Base-by-base conservation (phyloP, 2,797 vertebrate genomes). In the Lerista edwardsae region DNA sequence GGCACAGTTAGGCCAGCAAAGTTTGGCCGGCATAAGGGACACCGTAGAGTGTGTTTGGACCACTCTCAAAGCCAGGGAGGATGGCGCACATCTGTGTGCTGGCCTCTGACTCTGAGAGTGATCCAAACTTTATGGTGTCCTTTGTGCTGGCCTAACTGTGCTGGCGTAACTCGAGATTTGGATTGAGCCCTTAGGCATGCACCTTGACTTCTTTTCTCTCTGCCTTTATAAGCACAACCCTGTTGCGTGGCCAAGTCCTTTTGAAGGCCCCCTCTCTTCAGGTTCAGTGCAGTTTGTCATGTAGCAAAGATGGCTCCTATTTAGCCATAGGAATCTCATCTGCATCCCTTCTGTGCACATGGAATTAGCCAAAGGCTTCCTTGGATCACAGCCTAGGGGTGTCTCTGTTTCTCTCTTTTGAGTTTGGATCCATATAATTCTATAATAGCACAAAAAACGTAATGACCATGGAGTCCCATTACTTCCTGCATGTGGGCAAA, bases 121-220 rank as follows among this genome's bases (percentile, higher is more conserved):
- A n/a, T n/a, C n/a, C n/a, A n/a, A n/a, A n/a, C n/a, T n/a, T n/a
- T n/a, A n/a, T n/a, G n/a, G n/a, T n/a, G n/a, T n/a, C n/a, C n/a
- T n/a, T n/a, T n/a, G n/a, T n/a, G n/a, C n/a, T n/a, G n/a, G n/a
- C n/a, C n/a, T n/a, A n/a, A n/a, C n/a, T 44, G 41, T 44, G 41
- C 4, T 44, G 41, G 41, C 4, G 41, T 4, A 44, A 44, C 41
- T 44, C 9, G 23, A 23, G 83, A 44, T 89, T 75, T 71, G 19
- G 61, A 47, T 47, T 27, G 39, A 14, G 23, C n/a, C 62, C 82
- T 89, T 84, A 68, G 65, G 65, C 65, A 67, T 31, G 55, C 17
- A 21, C 17, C 15, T 31, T 67, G n/a, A 67, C 12, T 29, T 67
- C n/a, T 11, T 5, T 12, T 61, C 21, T 25, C 59, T 61, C 59